Evolutionary conservation across 37 sponge, comb jelly and placozoan species (phyloP), one percentile per base, ranked within the genome.

Genomic region (Aplysina aerophoba): DNA sequence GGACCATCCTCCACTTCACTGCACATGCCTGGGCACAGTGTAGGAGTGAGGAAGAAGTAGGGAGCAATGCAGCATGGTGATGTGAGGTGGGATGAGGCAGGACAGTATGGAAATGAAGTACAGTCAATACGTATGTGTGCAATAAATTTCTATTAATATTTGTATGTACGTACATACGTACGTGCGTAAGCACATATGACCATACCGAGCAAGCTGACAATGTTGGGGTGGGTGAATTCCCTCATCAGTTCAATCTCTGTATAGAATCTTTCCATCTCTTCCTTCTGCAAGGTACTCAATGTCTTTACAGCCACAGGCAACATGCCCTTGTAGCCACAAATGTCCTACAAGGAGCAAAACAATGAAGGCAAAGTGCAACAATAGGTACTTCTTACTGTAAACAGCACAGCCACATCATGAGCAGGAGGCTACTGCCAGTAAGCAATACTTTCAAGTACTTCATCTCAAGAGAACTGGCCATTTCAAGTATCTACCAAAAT

Each of bases 251-350:
- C 83, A 22, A 81, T 73, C 40, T 91, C 92, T 27, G 84, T 88
- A 40, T 81, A 50, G 57, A 91, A 91, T 60, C 63, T 91, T 15
- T 84, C 19, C 35, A 87, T 53, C 3, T 79, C 61, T 4, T 78
- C 82, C 14, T 35, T 61, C 54, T 91, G 59, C 14, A n/a, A 36
- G 15, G 59, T 86, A 35, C 81, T 57, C 56, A 91, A 64, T 24
- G 87, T 91, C 73, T 91, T 91, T 40, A 91, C 92, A 28, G 92
- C 92, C 35, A 91, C 92, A 73, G 88, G 92, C 17, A 87, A 61
- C 13, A 8, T 55, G 6, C 83, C 83, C 22, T 38, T 58, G 57
- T 81, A 84, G 20, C 87, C 88, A 64, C 82, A 85, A 38, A 91
- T 91, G 24, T 59, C 83, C 88, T 87, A 15, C 21, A 50, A 19